phyloP scores from a whole-genome alignment of 30 jellyfish, hydroid and myxozoan species.

The Clytia hemisphaerica region DNA sequence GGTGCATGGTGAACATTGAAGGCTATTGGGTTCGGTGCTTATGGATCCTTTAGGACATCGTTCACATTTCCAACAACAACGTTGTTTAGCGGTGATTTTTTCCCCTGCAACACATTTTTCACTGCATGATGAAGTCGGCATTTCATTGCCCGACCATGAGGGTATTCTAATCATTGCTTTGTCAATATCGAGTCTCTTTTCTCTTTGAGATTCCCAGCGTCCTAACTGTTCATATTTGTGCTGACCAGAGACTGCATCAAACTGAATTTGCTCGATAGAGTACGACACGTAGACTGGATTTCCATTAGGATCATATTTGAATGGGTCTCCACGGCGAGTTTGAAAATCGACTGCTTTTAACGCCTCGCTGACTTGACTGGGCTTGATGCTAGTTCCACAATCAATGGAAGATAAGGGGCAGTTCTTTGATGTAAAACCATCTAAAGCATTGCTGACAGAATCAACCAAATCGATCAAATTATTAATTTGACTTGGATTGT shows the following conservation, averaged over 20 bases:
- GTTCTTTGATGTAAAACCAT: too few species aligned
- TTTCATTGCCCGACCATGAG: neutral
- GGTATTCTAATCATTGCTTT: constrained; percentile 51
- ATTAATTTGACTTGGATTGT: constrained; percentile 22
- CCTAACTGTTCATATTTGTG: constrained; percentile 41
- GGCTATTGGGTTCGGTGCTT: constrained; percentile 45
- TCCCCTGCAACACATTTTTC: constrained; percentile 78
- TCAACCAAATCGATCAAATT: constrained; percentile 27
- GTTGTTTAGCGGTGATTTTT: constrained; percentile 52
- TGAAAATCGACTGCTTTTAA: constrained; percentile 38
- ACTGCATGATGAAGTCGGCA: constrained; percentile 71
- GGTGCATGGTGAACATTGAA: constrained; percentile 49
- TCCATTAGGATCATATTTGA: constrained; percentile 46
- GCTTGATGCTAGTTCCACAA: neutral
- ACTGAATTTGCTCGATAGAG: constrained; percentile 61
- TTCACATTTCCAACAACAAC: constrained; percentile 84
- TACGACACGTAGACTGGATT: constrained; percentile 61
- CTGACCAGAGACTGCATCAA: constrained; percentile 10
- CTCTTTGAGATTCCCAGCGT: constrained; percentile 45
- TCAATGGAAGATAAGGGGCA: too few species aligned
- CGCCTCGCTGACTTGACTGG: constrained; percentile 20
- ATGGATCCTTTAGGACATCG: constrained; percentile 39
- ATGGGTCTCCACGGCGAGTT: constrained; percentile 35
- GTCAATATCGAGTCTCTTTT: constrained; percentile 12
- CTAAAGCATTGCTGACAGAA: constrained; percentile 2